Percentiles rank a stretch among this genome's conserved stretches.
Evolutionary conservation across 2,888 invertebrate genomes (phyloP).

Genomic region (Drosophila kambysellisi): DNA sequence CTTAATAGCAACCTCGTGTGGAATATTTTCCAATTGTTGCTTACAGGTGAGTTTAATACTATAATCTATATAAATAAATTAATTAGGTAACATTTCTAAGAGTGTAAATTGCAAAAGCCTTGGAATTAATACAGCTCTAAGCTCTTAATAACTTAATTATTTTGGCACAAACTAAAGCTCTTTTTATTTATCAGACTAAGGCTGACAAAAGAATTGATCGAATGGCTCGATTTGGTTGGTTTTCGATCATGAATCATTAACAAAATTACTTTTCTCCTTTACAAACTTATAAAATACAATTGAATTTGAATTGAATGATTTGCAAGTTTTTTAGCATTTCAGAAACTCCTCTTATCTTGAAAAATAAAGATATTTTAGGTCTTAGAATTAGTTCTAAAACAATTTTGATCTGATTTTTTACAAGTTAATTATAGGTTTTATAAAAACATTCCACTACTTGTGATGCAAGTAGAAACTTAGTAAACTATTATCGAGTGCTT

Average conservation of each 20-base stretch:
- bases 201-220: neutral
- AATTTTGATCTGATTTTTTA: neutral
- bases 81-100: neutral
- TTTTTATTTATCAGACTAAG: neutral
- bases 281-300: neutral
- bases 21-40: neutral
- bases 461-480: neutral
- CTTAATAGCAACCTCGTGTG: neutral
- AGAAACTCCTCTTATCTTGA: neutral
- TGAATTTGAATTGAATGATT: neutral
- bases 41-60: neutral
- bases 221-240: no score
- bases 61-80: neutral
- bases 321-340: neutral
- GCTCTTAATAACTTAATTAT: neutral
- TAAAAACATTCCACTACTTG: neutral
- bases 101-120: neutral
- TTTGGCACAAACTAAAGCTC: neutral
- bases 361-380: neutral
- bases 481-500: neutral
- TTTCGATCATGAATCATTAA: neutral
- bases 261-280: neutral
- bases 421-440: neutral
- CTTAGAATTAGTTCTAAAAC: neutral
- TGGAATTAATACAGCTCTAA: neutral